Evolutionary conservation across 2,113 vertebrate genomes (phyloP), one percentile per base, ranked within the genome.

Genomic region (Paradoxurus hermaphroditus): DNA sequence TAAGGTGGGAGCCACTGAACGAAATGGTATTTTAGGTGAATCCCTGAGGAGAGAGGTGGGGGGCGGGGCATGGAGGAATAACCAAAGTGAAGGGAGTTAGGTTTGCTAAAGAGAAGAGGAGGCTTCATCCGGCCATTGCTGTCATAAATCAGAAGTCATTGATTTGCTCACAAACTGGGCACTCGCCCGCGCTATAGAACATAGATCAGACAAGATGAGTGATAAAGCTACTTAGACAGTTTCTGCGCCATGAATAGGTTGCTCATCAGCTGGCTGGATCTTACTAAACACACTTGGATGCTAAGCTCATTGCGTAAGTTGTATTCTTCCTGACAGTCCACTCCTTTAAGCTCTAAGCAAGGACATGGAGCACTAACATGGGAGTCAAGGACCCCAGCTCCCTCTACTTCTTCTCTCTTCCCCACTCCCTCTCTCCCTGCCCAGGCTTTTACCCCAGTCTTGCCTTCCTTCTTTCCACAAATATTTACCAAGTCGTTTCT

Each of bases 401-500:
- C 59, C 18, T 86, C 23, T 0, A 1, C 79, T 36, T 56, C 72
- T 78, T 63, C 18, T 86, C 13, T 81, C 62, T 77, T 56, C 39
- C n/a, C 34, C 7, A 0, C 19, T 34, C 12, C 16, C 29, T 56
- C 13, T 44, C 7, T 59, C 39, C n/a, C 34, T 15, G 14, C 36
- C 25, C 63, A 75, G 1, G 44, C 14, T 62, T 86, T 79, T 34
- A 77, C 16, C 53, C 10, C 5, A 11, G 72, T 67, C 39, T 75
- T 87, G 27, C 87, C 36, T 63, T 59, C 56, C 51, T 49, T 91
- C 23, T 75, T 79, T 36, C 59, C 27, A 75, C 11, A 70, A 91
- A 39, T 87, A 83, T 51, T 77, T 41, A 83, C 51, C 16, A 86
- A 75, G 46, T 34, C 19, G 23, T 65, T 88, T 92, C 67, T 87